Evolutionary conservation across 2,797 vertebrate genomes (phyloP), one percentile per base, ranked within the genome.

Genomic region (Bradypodion pumilum): DNA sequence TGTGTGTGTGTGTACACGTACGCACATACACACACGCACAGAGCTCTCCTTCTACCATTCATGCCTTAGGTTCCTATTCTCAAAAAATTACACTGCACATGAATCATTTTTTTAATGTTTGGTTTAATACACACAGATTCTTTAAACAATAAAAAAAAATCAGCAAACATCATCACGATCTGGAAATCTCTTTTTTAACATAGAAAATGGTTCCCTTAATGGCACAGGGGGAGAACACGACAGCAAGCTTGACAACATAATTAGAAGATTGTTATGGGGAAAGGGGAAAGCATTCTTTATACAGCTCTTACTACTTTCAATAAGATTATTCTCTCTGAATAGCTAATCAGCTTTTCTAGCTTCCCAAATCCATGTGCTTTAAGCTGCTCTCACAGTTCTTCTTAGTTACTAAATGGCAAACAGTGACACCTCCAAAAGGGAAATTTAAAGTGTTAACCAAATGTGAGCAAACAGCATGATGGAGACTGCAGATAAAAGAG

Each of bases 211-310:
- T 92, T 95, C 93, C 84, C 95, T 95, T 95, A 95, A 94, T 92
- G 92, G 95, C 94, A 91, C 91, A 95, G 92, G 92, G 93, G 92
- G 94, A 94, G 94, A 93, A 93, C 93, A 93, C 93, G 93, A 93
- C 94, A 92, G 95, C 91, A 91, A 92, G 93, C 93, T 92, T 96
- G 96, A 96, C 95, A 96, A 94, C 95, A 95, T 97, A 96, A 97
- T 97, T 96, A 96, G 95, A 95, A 96, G 95, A 95, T 93, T 96
- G 95, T 95, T 95, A 92, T 85, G 80, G 92, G 93, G 93, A 94
- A 94, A 94, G 93, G 95, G 94, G 95, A 94, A 94, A 94, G 95
- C 94, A 91, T 94, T 95, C 95, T 95, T 93, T 94, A 92, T 92
- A 89, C 94, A 91, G 95, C 93, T 92, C 95, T 93, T 93, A 90